Evolutionary conservation across 2,113 vertebrate species (phyloP), one percentile per base, ranked within the genome.

Genomic region (Sceloporus tristichus): DNA sequence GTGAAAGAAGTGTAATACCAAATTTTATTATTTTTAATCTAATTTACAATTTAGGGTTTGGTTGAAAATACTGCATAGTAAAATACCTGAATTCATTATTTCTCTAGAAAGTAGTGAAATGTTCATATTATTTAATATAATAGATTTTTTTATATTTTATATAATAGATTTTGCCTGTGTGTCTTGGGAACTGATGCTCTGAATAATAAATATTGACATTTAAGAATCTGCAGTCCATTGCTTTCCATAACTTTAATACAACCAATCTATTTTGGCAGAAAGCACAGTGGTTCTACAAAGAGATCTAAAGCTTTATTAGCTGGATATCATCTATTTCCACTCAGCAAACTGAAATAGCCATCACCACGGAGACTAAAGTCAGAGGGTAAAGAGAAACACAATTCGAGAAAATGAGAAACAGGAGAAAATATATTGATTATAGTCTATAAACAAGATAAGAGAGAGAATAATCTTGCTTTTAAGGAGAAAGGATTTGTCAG

Each of bases 11-110:
- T 71, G 92, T 18, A 56, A 89, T 76, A 86, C 88, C 56, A 86
- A 21, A 88, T 93, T 91, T 93, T 93, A 82, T 94, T 93, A 94
- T 94, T 90, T 92, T 92, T 93, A 92, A 62, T 85, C 89, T 92
- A 74, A 78, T 38, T 56, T 70, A 77, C 70, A 89, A 66, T 89
- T 85, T 56, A 79, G 16, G 6, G n/a, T 81, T 62, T 34, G 1
- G 76, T 83, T 90, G 85, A 93, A 92, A 92, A 86, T 86, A 88
- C 42, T 48, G 48, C 48, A 48, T 48, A 65, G 40, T 73, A 76
- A 79, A 77, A 21, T 89, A 53, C 88, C 89, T 80, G 9, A 29
- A 71, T 42, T 68, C n/a, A 65, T 92, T 91, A 56, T 91, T 92
- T 91, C 92, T 89, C 86, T 87, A 83, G 18, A 87, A 79, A 91